phyloP scores from a whole-genome alignment of 2,113 vertebrate species.

The Plecturocebus donacophilus region DNA sequence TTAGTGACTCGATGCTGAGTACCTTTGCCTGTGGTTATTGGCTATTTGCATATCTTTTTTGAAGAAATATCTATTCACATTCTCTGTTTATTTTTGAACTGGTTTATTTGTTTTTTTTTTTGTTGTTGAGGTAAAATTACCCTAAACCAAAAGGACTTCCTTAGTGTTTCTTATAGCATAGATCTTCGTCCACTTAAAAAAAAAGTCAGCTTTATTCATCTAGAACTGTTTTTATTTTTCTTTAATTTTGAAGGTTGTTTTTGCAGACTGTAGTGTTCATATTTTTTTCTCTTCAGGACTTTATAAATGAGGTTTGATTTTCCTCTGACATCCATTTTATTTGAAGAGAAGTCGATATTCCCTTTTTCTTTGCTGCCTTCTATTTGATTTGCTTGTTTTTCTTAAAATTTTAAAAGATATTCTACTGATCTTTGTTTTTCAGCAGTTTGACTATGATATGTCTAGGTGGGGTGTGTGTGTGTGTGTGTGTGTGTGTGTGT shows the following conservation, averaged over 20 bases:
- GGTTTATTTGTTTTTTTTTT: background rate
- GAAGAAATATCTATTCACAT: background rate
- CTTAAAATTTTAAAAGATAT: background rate
- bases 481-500: no score
- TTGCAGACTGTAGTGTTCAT: background rate
- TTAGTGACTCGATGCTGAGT: background rate
- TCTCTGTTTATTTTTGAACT: background rate
- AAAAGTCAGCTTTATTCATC: background rate
- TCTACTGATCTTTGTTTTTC: background rate
- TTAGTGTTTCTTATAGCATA: background rate
- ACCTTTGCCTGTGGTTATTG: background rate
- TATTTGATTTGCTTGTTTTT: background rate
- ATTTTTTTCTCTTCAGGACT: background rate
- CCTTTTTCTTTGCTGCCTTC: background rate
- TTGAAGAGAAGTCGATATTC: background rate
- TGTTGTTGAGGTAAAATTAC: background rate
- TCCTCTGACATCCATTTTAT: background rate
- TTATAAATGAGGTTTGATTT: background rate
- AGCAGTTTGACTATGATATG: background rate
- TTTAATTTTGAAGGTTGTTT: background rate
- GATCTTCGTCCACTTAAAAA: no score
- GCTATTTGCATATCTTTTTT: background rate
- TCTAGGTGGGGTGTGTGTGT: background rate
- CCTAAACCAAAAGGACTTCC: background rate
- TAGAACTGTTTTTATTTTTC: background rate